phyloP scores from a whole-genome alignment of 2,113 vertebrate species.

The Acrocephalus kingi region DNA sequence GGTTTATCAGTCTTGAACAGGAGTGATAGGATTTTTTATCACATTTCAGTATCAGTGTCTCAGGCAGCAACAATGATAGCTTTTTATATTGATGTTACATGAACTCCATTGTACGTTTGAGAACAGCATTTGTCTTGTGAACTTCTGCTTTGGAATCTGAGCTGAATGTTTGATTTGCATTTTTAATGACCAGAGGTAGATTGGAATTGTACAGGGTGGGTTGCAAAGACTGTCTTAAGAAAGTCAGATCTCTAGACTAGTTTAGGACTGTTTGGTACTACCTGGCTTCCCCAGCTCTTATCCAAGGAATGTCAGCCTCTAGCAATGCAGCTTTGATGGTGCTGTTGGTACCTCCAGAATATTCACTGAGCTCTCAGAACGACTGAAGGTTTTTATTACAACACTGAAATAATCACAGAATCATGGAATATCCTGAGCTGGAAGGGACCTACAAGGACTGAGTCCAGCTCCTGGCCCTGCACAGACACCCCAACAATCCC shows the following conservation, averaged over 20 bases:
- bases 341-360: neutral
- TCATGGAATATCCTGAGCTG: neutral
- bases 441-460: neutral
- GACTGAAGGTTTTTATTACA: neutral
- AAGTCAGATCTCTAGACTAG: neutral
- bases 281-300: neutral
- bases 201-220: neutral
- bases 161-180: neutral
- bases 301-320: neutral
- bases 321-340: neutral
- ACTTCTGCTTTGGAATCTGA: neutral
- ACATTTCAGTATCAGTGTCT: neutral
- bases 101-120: neutral
- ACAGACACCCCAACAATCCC: neutral
- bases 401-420: neutral
- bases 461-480: neutral
- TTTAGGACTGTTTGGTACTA: neutral
- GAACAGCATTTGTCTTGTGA: neutral
- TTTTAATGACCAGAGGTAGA: neutral
- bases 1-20: neutral
- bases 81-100: neutral
- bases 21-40: neutral
- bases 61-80: neutral
- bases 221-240: neutral
- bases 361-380: neutral